Base-by-base conservation (phyloP, 2,113 vertebrate genomes). In the Emydocephalus ijimae region DNA sequence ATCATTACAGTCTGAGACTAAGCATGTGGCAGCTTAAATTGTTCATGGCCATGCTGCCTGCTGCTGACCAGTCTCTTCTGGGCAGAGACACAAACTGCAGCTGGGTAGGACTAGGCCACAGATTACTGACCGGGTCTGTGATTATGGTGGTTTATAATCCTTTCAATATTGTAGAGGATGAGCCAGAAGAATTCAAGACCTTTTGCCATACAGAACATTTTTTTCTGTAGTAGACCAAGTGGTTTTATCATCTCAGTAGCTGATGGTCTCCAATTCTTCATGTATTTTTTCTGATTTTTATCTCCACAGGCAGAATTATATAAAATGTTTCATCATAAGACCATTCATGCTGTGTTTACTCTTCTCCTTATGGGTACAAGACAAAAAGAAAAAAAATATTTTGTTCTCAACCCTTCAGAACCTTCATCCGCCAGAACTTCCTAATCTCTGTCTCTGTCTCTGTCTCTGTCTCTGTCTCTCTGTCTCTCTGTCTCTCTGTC, bases 341-440 rank as follows among this genome's bases (percentile, higher is more conserved):
- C 97, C 97, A 98, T 94, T 94, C 45, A 96, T 99, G 98, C 98
- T 98, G 98, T 98, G 98, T 98, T 98, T 98, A 97, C 98, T 98
- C 98, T 98, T 98, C 97, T 98, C 98, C 98, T 99, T 98, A 97
- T 98, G 98, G 98, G 98, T 97, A 98, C 97, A 97, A 98, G 98
- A 97, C 97, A 98, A 97, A 96, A 97, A 96, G 92, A 95, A 98
- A 98, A 98, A 98, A 98, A 97, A 97, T 98, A 97, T 98, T 98
- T 98, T 94, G 29, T 95, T 96, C 96, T 97, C 87, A 91, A 94
- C 96, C 98, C 98, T 98, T 97, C 97, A 97, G 98, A 98, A 98
- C 97, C 93, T 96, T 96, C 95, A 96, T 97, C 97, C 98, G 97
- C 97, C 95, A 97, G 91, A 94, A 74, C 92, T 1, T 14, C 86